These are phyloP conservation scores for Drosophila prosaltans DNA, from an alignment of 1,140 invertebrate species.

Conservation along the genomic window DNA sequence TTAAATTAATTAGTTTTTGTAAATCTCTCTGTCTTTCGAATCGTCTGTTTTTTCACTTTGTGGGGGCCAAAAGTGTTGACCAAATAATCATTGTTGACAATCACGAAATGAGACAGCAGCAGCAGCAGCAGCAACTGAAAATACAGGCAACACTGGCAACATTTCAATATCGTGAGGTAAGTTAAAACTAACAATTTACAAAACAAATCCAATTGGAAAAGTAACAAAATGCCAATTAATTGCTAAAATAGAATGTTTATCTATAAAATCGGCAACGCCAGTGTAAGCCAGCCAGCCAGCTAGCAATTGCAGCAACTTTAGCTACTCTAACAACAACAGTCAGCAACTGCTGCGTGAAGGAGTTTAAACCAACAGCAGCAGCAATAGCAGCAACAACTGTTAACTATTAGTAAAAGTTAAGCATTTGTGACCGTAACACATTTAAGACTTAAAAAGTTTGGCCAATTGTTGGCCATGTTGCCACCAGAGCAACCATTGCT, in stretches of 20 bases:
- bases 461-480: constrained; percentile 56
- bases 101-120: constrained; percentile 59
- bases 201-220: constrained; percentile 77
- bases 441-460: constrained; percentile 44
- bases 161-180: constrained; percentile 75
- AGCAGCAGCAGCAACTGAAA: constrained; percentile 24
- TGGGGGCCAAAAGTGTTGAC: constrained; percentile 58
- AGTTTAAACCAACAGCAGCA: constrained; percentile 25
- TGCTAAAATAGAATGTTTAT: constrained; percentile 81
- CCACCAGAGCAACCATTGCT: constrained; percentile 37
- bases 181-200: constrained; percentile 57
- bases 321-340: constrained; percentile 18
- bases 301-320: constrained; percentile 34
- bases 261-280: constrained; percentile 66
- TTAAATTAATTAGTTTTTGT: constrained; percentile 67
- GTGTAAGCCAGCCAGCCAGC: constrained; percentile 13
- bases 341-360: constrained; percentile 32
- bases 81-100: constrained; percentile 78
- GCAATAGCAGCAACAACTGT: constrained; percentile 36
- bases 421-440: constrained; percentile 80
- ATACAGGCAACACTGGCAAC: constrained; percentile 46
- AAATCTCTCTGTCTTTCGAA: constrained; percentile 11
- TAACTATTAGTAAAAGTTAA: constrained; percentile 80
- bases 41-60: constrained; percentile 34
- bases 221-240: constrained; percentile 80